These are phyloP conservation scores for Empidonax traillii DNA, from an alignment of 2,113 vertebrate species.

Conservation along the genomic window DNA sequence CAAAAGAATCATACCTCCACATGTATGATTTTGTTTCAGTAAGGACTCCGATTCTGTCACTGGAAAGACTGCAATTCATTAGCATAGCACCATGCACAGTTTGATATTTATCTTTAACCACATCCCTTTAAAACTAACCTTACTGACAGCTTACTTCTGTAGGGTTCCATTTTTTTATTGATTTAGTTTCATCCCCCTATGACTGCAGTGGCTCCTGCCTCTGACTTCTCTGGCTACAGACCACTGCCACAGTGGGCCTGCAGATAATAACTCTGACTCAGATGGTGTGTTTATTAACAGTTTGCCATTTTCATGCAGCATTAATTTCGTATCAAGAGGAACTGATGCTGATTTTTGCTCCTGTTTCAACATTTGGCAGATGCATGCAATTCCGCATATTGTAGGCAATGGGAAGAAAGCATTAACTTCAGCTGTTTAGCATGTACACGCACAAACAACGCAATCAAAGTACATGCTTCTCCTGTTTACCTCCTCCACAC, in stretches of 20 bases:
- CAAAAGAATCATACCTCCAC: background rate
- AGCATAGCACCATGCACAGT: background rate
- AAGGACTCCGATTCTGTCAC: background rate
- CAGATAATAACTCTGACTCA: background rate
- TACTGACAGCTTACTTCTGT: background rate
- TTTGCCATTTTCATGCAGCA: background rate
- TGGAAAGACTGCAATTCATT: slow-evolving; percentile 1
- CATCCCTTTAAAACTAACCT: background rate
- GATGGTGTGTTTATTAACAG: background rate
- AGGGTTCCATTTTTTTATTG: background rate
- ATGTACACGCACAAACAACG: background rate
- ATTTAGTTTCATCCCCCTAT: background rate
- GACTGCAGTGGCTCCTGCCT: background rate
- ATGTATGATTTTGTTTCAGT: background rate
- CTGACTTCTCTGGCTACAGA: background rate
- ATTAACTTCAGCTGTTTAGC: background rate
- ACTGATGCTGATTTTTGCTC: background rate
- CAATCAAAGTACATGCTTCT: background rate
- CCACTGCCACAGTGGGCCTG: background rate
- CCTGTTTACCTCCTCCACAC: slow-evolving; percentile 6
- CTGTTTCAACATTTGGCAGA: background rate
- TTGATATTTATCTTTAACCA: slow-evolving; percentile 26
- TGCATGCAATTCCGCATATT: background rate
- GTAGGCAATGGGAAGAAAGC: slow-evolving; percentile 24
- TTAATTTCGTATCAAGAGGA: background rate